Conservation (phyloP, 2,113 vertebrate species). For the Rhinolophus ferrumequinum region DNA sequence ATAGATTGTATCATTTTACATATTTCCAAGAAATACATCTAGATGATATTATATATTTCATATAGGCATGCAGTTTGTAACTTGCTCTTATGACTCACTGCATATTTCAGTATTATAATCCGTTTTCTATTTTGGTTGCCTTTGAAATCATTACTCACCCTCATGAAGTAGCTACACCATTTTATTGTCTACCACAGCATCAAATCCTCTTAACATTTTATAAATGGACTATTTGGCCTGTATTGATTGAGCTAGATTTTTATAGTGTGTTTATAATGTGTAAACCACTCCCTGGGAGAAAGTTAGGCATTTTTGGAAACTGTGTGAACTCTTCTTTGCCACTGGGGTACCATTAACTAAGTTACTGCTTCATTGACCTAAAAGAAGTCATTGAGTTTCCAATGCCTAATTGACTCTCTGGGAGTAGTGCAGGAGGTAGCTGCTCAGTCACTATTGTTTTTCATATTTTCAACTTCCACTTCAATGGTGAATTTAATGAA, state of each 20-base stretch:
- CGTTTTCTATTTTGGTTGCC: background rate
- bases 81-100: background rate
- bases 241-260: slow-evolving; percentile 40
- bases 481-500: slow-evolving; percentile 38
- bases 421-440: background rate
- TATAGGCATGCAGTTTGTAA: background rate
- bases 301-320: background rate
- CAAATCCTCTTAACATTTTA: background rate
- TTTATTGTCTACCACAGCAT: background rate
- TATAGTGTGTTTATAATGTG: background rate
- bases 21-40: background rate
- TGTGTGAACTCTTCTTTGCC: slow-evolving; percentile 11
- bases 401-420: slow-evolving; percentile 30
- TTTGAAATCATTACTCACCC: background rate
- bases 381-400: slow-evolving; percentile 38
- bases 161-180: background rate
- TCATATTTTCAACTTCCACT: slow-evolving; percentile 18
- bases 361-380: background rate
- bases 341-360: slow-evolving; percentile 40
- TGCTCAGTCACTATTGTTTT: slow-evolving; percentile 41
- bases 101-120: background rate
- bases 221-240: slow-evolving; percentile 34
- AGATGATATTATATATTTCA: background rate
- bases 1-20: background rate
- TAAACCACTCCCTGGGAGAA: slow-evolving; percentile 10